Conservation (phyloP, 2,113 vertebrate species). For the Oreochromis spilurus region DNA sequence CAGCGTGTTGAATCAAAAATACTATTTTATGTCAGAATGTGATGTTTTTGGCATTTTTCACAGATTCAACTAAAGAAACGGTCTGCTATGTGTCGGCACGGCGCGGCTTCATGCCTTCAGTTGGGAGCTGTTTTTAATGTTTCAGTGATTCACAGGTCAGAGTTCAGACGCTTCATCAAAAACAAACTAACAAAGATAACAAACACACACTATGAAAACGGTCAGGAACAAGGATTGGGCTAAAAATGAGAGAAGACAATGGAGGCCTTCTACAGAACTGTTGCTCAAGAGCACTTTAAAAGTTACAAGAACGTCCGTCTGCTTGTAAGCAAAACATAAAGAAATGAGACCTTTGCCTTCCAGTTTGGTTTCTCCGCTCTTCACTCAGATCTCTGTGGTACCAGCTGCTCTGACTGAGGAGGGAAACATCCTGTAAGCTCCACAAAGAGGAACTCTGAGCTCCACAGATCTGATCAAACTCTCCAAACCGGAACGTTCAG, state of each 20-base stretch:
- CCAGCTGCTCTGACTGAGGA: neutral
- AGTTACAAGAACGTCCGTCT: neutral
- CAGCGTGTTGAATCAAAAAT: neutral
- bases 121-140: neutral
- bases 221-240: neutral
- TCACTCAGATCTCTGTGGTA: neutral
- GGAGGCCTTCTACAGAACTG: neutral
- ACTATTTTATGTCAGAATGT: fast-evolving
- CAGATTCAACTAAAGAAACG: too few relatives aligned
- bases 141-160: neutral
- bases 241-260: neutral
- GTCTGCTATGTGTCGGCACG: fast-evolving
- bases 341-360: neutral
- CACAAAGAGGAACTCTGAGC: too few relatives aligned
- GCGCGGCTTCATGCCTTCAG: fast-evolving
- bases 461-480: too few relatives aligned
- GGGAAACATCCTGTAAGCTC: neutral
- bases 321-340: neutral
- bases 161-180: neutral
- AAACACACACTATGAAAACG: neutral
- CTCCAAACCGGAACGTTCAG: neutral
- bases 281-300: neutral
- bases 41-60: neutral
- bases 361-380: neutral
- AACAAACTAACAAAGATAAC: neutral